Conservation (phyloP, 2,797 vertebrate species). For the Emydoidea blandingii region DNA sequence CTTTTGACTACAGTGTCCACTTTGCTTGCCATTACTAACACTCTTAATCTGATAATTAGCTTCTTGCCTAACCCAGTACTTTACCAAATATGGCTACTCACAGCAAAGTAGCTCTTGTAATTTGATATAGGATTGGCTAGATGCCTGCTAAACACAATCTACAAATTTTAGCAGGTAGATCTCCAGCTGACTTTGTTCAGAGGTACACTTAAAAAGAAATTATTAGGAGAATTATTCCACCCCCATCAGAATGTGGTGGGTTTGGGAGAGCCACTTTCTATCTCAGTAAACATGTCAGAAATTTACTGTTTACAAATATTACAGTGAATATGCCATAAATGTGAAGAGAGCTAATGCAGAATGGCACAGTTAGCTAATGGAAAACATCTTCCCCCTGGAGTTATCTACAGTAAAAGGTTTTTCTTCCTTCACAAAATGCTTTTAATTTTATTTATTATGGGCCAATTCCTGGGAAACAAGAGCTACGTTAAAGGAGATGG, state of each 20-base stretch:
- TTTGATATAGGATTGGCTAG: conserved; percentile 65
- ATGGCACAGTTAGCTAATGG: conserved; percentile 76
- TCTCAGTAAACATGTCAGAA: not conserved
- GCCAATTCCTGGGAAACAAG: conserved; percentile 58
- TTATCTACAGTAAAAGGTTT: conserved; percentile 64
- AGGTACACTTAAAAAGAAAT: conserved; percentile 25
- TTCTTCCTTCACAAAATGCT: conserved; percentile 29
- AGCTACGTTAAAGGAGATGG: conserved; percentile 4
- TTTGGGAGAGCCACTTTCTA: conserved; percentile 17
- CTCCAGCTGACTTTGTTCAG: conserved; percentile 32
- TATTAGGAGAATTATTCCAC: not conserved
- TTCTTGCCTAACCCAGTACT: conserved; percentile 70
- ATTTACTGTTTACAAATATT: conserved; percentile 31
- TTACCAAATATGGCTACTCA: conserved; percentile 90
- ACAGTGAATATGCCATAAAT: conserved; percentile 5
- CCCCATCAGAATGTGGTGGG: not conserved
- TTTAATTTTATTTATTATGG: conserved; percentile 48
- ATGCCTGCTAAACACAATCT: conserved; percentile 50
- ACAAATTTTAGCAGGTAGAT: conserved; percentile 65
- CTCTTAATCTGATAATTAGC: conserved; percentile 62
- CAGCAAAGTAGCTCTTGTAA: conserved; percentile 78
- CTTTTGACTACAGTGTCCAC: conserved; percentile 54
- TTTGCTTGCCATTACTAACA: conserved; percentile 63
- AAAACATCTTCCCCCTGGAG: conserved; percentile 81
- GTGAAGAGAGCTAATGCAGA: conserved; percentile 50